phyloP scores from a whole-genome alignment of 1,140 invertebrate genomes.

The Bilobella aurantiaca region DNA sequence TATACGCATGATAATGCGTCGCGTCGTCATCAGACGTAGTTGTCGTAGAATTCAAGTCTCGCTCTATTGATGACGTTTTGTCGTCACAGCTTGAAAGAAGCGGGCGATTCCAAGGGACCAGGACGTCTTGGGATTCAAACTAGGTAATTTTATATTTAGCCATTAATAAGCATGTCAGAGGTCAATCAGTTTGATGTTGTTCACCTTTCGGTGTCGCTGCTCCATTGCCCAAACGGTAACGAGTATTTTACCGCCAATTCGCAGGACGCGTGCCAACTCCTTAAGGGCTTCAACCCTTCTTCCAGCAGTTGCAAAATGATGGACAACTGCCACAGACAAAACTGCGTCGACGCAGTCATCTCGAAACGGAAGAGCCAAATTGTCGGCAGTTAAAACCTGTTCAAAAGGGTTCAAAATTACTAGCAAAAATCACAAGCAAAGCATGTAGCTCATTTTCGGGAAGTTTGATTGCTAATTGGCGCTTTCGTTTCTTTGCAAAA shows the following conservation, averaged over 20 bases:
- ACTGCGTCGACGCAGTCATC: slow-evolving; percentile 90
- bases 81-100: slow-evolving; percentile 45
- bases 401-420: slow-evolving; percentile 1
- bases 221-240: slow-evolving; percentile 96
- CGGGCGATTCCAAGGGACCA: slow-evolving; percentile 84
- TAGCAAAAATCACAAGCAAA: neutral
- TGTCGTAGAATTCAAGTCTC: slow-evolving; percentile 46
- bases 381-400: slow-evolving; percentile 77
- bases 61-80: slow-evolving; percentile 54
- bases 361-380: slow-evolving; percentile 76
- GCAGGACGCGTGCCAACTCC: slow-evolving; percentile 74
- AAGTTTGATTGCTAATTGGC: neutral
- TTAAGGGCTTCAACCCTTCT: slow-evolving; percentile 71
- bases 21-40: slow-evolving; percentile 50
- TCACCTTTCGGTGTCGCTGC: slow-evolving; percentile 72
- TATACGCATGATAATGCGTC: slow-evolving; percentile 56
- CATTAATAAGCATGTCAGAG: too few relatives aligned
- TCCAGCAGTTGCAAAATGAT: slow-evolving; percentile 86
- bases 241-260: slow-evolving; percentile 81
- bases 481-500: too few relatives aligned
- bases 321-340: slow-evolving; percentile 85
- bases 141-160: too few relatives aligned
- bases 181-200: too few relatives aligned
- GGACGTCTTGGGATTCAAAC: slow-evolving; percentile 83
- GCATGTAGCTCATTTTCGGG: neutral